Conservation (phyloP, 2,797 vertebrate species). For the Fratercula arctica region DNA sequence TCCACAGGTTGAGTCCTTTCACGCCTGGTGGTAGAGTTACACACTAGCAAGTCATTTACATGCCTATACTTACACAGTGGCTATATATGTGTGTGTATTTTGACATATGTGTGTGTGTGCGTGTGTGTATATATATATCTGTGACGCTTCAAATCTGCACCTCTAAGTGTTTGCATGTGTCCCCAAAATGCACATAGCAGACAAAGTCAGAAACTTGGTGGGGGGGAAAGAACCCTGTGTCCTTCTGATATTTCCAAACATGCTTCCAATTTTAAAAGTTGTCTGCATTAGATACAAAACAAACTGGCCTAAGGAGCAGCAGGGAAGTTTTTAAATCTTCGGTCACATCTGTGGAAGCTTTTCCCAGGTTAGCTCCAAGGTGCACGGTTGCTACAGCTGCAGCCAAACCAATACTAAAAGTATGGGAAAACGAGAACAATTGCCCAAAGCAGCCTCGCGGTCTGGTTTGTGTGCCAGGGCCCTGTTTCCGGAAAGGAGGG, state of each 20-base stretch:
- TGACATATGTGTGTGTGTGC: too few relatives aligned
- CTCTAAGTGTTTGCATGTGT: not conserved
- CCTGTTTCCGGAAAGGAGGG: not conserved
- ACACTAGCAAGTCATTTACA: not conserved
- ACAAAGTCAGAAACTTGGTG: not conserved
- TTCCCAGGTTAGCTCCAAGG: not conserved
- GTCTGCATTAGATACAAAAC: not conserved
- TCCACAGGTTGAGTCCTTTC: not conserved
- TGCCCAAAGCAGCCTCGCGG: not conserved
- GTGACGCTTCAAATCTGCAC: not conserved
- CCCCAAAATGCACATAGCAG: not conserved
- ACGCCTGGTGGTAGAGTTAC: not conserved
- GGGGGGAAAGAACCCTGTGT: not conserved
- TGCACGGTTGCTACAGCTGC: not conserved
- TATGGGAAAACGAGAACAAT: not conserved
- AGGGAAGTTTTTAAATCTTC: not conserved
- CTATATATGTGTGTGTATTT: not conserved
- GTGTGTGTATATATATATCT: not conserved
- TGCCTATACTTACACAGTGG: not conserved
- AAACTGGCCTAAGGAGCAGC: not conserved
- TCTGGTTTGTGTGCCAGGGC: not conserved
- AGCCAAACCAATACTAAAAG: not conserved
- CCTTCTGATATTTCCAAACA: not conserved
- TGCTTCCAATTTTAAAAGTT: not conserved
- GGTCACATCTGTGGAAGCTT: not conserved